A percentile compares a stretch with the other conserved stretches of the same genome.
Evolutionary conservation across 2,797 vertebrate genomes (phyloP).

Genomic region (Halcyon chelicuti): DNA sequence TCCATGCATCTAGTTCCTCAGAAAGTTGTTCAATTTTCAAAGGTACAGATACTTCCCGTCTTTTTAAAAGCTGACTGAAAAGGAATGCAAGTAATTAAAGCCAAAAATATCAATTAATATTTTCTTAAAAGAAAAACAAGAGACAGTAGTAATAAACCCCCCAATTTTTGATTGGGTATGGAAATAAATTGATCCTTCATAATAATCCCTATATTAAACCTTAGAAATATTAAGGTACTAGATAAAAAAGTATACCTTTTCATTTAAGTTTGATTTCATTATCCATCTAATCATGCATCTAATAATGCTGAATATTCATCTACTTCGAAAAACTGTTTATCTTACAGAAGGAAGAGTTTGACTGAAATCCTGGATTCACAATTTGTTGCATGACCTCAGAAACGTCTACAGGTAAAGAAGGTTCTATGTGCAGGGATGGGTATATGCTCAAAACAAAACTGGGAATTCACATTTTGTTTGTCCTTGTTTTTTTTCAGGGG

Average conservation of each 20-base stretch:
- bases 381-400: not conserved
- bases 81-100: constrained; percentile 25
- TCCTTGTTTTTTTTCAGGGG: not conserved
- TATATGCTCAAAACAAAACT: not conserved
- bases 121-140: not conserved
- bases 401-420: not conserved
- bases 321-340: not conserved
- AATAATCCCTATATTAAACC: not conserved
- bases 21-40: constrained; percentile 92
- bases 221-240: not conserved
- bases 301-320: not conserved
- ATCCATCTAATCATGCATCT: not conserved
- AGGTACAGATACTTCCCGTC: constrained; percentile 90
- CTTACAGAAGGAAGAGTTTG: not conserved
- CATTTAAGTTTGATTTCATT: not conserved
- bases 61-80: constrained; percentile 93
- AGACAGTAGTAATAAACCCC: not conserved
- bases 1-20: constrained; percentile 92
- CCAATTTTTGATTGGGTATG: not conserved
- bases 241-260: not conserved
- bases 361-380: not conserved
- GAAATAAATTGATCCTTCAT: not conserved
- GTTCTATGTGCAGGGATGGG: not conserved
- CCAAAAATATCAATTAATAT: not conserved
- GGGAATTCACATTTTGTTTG: not conserved